Conservation (phyloP, 2,888 invertebrate species). For the Pachliopta kotzebuea region DNA sequence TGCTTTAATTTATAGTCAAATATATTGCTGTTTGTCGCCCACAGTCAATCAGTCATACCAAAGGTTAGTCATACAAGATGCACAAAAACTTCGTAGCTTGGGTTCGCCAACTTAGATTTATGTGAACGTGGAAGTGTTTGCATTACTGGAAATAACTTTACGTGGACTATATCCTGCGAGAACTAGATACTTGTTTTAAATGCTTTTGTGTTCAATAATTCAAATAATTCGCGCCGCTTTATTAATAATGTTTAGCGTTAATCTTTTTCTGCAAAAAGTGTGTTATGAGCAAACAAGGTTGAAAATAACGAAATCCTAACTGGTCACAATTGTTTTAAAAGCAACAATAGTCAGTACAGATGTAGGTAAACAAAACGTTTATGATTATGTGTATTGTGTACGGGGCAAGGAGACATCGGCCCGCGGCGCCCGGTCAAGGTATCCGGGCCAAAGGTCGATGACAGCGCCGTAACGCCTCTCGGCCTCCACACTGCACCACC, state of each 20-base stretch:
- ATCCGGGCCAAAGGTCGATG: constrained; percentile 80
- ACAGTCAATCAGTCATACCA: constrained; percentile 34
- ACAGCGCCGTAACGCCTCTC: constrained; percentile 55
- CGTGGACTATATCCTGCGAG: background rate
- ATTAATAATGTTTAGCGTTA: background rate
- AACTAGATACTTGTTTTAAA: background rate
- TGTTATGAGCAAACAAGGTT: constrained; percentile 1
- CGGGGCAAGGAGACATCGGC: constrained; percentile 66
- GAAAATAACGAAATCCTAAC: constrained; percentile 23
- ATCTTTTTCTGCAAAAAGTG: background rate
- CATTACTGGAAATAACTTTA: background rate
- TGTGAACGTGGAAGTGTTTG: constrained; percentile 1
- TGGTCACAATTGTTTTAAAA: background rate
- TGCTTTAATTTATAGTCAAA: background rate
- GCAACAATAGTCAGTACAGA: constrained; percentile 32
- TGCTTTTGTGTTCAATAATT: background rate
- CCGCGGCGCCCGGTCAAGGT: constrained; percentile 75
- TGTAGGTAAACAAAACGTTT: constrained; percentile 64
- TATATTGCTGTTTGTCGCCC: constrained; percentile 30
- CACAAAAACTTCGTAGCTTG: constrained; percentile 11
- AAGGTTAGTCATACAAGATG: constrained; percentile 34
- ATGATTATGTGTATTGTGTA: constrained; percentile 53
- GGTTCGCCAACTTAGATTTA: background rate
- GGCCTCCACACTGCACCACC: constrained; percentile 38
- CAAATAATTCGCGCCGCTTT: background rate